Conservation (phyloP, 2,888 invertebrate species). For the Uloborus plumipes region DNA sequence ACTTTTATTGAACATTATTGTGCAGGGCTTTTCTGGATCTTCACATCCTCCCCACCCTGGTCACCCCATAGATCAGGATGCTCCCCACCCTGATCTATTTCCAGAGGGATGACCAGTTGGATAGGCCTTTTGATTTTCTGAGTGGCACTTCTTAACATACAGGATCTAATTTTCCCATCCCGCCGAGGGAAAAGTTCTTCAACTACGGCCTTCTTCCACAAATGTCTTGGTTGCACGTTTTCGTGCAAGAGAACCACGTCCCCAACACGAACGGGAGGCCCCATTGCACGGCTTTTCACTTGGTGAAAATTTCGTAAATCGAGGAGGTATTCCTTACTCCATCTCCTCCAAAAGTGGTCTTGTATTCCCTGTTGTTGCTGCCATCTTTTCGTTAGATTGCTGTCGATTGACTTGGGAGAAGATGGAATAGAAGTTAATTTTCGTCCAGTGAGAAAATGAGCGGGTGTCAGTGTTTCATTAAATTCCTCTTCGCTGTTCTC, state of each 20-base stretch:
- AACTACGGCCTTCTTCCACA: background rate
- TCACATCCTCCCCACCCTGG: background rate
- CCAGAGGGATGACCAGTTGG: too few species aligned
- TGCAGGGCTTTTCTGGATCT: too few species aligned
- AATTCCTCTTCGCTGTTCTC: slow-evolving; percentile 4
- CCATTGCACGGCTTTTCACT: background rate
- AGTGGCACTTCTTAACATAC: background rate
- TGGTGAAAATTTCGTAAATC: background rate
- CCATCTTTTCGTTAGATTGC: background rate
- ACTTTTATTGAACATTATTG: too few species aligned
- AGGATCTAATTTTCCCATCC: background rate
- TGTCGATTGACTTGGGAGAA: background rate
- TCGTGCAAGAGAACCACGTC: background rate
- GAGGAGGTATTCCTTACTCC: slow-evolving; percentile 5
- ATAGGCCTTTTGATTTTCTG: background rate
- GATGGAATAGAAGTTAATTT: background rate
- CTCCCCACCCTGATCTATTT: slow-evolving; percentile 7
- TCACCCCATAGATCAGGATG: too few species aligned
- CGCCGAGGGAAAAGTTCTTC: background rate
- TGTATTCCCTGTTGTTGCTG: background rate
- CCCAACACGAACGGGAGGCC: background rate
- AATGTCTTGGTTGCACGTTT: background rate
- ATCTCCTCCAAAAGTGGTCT: slow-evolving; percentile 12
- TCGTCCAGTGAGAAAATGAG: background rate
- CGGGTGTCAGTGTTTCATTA: slow-evolving; percentile 1